A percentile compares a stretch with the other conserved stretches of the same genome.
phyloP scores from a whole-genome alignment of 2,113 vertebrate genomes.

The Lophochroa leadbeateri region DNA sequence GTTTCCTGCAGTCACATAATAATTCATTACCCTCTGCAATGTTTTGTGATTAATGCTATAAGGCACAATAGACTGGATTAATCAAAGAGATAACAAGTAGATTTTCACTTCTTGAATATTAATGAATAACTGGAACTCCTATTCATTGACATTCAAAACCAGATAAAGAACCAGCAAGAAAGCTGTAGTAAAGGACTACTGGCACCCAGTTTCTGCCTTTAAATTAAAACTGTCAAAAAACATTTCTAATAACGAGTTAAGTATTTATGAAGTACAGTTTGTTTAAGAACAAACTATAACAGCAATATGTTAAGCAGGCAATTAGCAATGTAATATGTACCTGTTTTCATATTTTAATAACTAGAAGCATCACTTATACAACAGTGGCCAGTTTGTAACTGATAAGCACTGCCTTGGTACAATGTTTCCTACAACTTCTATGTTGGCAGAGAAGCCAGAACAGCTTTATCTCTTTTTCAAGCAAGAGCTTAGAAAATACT shows the following conservation, averaged over 20 bases:
- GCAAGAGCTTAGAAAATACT: not conserved
- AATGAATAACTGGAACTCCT: constrained; percentile 36
- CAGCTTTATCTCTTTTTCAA: not conserved
- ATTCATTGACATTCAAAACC: constrained; percentile 32
- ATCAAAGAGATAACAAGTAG: constrained; percentile 55
- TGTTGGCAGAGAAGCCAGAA: not conserved
- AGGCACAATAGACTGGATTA: constrained; percentile 48
- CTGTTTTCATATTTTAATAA: not conserved
- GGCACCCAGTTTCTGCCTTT: not conserved
- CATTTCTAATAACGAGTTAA: not conserved
- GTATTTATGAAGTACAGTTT: not conserved
- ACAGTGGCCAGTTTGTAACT: not conserved
- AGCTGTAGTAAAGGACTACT: not conserved
- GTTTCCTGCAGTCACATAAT: constrained; percentile 30
- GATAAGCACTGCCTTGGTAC: not conserved
- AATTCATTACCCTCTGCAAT: constrained; percentile 39
- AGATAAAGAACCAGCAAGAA: constrained; percentile 44
- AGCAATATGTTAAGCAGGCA: not conserved
- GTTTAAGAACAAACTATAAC: not conserved
- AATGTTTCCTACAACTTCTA: not conserved
- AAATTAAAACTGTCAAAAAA: not conserved
- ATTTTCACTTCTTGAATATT: constrained; percentile 52
- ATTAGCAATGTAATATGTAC: not conserved
- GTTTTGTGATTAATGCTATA: constrained; percentile 44
- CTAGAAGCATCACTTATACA: not conserved